These are phyloP conservation scores for Felis catus DNA, from an alignment of 2,113 vertebrate species.

Conservation along the genomic window F.catus_Fca126_mat1.0 CM031417.1:112093501-112094000, in stretches of 20 bases:
- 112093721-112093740: constrained; percentile 67
- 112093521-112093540: constrained; percentile 48
- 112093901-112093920: background rate
- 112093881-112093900: constrained; percentile 2
- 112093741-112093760: constrained; percentile 60
- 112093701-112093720: constrained; percentile 4
- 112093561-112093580: constrained; percentile 2
- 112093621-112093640: background rate
- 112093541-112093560: background rate
- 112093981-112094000: background rate
- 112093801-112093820: constrained; percentile 31
- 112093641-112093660: background rate
- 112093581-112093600: constrained; percentile 5
- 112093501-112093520: constrained; percentile 21
- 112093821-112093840: constrained; percentile 57
- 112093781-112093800: constrained; percentile 64
- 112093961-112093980: background rate
- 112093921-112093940: background rate
- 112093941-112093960: background rate
- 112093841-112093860: constrained; percentile 55
- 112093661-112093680: constrained; percentile 13
- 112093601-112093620: background rate
- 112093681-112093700: background rate
- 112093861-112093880: constrained; percentile 16
- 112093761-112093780: constrained; percentile 44